phyloP scores from a whole-genome alignment of 2,113 vertebrate species.

The Taurulus bubalis region DNA sequence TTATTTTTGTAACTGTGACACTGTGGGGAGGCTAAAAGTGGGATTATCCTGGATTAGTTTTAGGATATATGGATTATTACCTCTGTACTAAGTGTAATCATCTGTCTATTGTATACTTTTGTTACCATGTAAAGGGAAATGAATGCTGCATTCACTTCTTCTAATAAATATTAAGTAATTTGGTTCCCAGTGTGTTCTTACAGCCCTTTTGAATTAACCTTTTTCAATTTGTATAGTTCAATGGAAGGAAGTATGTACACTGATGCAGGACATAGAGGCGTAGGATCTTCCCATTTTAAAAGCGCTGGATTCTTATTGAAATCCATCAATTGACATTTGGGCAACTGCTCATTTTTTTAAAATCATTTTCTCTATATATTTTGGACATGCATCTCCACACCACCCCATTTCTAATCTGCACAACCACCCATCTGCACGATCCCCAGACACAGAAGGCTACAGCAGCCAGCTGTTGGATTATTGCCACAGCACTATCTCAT shows the following conservation, averaged over 20 bases:
- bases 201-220: neutral
- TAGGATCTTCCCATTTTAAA: neutral
- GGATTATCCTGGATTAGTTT: slow-evolving; percentile 77
- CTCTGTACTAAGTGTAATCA: slow-evolving; percentile 67
- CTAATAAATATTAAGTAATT: slow-evolving; percentile 71
- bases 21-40: slow-evolving; percentile 50
- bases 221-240: neutral
- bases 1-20: slow-evolving; percentile 71
- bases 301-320: neutral
- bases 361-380: neutral
- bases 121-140: slow-evolving; percentile 52
- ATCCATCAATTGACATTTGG: neutral
- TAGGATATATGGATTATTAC: slow-evolving; percentile 73
- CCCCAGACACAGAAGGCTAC: slow-evolving; percentile 54
- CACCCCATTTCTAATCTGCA: slow-evolving; percentile 28
- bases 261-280: neutral
- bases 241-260: neutral
- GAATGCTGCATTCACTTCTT: slow-evolving; percentile 57
- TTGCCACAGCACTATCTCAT: slow-evolving; percentile 73
- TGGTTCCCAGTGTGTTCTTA: neutral
- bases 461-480: slow-evolving; percentile 74
- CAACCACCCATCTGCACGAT: slow-evolving; percentile 44
- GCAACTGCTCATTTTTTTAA: neutral
- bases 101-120: slow-evolving; percentile 65
- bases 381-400: slow-evolving; percentile 1